Evolutionary conservation across 37 sponge, comb jelly and placozoan species (phyloP), one percentile per base, ranked within the genome.

Genomic region (Oopsacas minuta): DNA sequence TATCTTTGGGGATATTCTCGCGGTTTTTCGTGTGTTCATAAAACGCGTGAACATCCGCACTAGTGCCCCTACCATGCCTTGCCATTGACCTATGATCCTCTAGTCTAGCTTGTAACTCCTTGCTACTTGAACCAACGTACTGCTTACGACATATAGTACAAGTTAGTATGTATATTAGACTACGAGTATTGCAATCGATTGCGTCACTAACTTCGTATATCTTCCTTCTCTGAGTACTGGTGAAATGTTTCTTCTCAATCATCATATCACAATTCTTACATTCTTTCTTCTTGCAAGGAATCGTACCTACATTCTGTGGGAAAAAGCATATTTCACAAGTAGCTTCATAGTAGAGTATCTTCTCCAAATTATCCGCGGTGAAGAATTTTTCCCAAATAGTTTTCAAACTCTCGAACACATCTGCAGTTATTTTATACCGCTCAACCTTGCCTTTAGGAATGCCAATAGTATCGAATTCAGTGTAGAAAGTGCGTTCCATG

Each of bases 201-300:
- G 75, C 20, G 22, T 61, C 75, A 61, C 75, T 61, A 61, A 61
- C 75, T 61, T 61, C 75, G 75, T 61, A 61, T 61, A 61, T 61
- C 30, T 61, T 61, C 3, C 75, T 25, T 20, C 75, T 3, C 30
- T 61, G 75, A 32, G 75, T 61, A 34, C 75, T 61, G 28, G 75
- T 61, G 75, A 61, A 61, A 61, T 61, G 75, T n/a, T 61, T 61
- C 75, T 61, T 61, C 75, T 61, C 75, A 3, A 61, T n/a, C 75
- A 61, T 61, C 75, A 61, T 61, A 3, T 61, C 75, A 61, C 75
- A 61, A 34, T 61, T 61, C 75, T 61, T 61, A 61, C 75, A 61
- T 10, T 61, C 30, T 12, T 61, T 61, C 7, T 61, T 61, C 28
- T 12, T 61, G 30, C 75, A 61, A 20, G 75, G 75, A n/a, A 61